Evolutionary conservation across 2,888 invertebrate species (phyloP).

Genomic region (Yponomeuta malinellus): DNA sequence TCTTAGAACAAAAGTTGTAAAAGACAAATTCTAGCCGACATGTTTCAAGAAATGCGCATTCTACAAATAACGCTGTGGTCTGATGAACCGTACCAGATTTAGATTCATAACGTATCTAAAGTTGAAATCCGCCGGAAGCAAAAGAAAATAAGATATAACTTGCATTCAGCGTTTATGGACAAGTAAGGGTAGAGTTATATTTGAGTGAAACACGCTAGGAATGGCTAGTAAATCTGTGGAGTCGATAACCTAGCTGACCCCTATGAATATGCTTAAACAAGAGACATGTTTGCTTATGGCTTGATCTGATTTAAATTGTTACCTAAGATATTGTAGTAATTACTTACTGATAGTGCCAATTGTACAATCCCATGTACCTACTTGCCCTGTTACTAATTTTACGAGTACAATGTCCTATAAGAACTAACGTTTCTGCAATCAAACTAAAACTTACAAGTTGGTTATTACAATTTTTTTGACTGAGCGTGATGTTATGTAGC

Average conservation of each 20-base stretch:
- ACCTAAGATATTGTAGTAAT: background rate
- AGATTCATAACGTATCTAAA: background rate
- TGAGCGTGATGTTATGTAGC: no score
- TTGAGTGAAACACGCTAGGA: slow-evolving; percentile 4
- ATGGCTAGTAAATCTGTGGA: background rate
- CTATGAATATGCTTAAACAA: background rate
- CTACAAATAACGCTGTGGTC: background rate
- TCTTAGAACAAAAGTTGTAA: no score
- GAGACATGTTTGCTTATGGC: background rate
- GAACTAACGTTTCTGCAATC: no score
- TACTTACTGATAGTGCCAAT: no score
- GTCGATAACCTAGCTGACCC: slow-evolving; percentile 1
- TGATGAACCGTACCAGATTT: background rate
- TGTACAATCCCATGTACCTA: no score
- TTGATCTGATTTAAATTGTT: background rate
- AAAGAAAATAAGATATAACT: slow-evolving; percentile 12
- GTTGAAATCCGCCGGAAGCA: slow-evolving; percentile 18
- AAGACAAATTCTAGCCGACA: no score
- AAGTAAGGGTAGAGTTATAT: slow-evolving; percentile 5
- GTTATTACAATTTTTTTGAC: no score
- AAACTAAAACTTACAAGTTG: no score
- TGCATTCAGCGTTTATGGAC: background rate
- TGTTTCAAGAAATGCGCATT: no score
- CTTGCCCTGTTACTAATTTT: no score
- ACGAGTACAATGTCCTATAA: no score